These are phyloP conservation scores for Drosophila picticornis DNA, from an alignment of 2,888 invertebrate genomes.

Conservation along the genomic window DNA sequence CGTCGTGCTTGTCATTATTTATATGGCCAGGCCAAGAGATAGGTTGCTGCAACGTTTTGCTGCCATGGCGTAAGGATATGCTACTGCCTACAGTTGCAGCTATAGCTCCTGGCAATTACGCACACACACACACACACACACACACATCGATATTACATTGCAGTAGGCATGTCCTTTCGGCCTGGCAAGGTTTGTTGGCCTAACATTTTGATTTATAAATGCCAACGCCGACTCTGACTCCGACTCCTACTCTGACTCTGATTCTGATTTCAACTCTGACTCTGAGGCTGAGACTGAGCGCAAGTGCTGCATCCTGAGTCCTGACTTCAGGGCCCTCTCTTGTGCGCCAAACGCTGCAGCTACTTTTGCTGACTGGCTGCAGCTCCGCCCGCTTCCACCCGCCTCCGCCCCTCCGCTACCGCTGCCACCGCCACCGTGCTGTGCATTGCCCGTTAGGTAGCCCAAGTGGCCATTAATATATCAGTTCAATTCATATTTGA, in stretches of 20 bases:
- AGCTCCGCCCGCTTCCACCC: not conserved
- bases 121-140: constrained; percentile 37
- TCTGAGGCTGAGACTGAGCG: constrained; percentile 17
- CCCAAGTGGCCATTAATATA: constrained; percentile 83
- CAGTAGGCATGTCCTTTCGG: constrained; percentile 60
- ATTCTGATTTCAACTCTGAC: constrained; percentile 7
- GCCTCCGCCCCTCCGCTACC: not conserved
- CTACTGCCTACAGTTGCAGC: constrained; percentile 46
- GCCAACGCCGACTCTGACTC: constrained; percentile 61
- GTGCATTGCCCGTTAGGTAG: constrained; percentile 33
- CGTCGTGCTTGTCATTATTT: constrained; percentile 83
- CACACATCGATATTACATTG: constrained; percentile 40
- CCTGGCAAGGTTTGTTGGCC: constrained; percentile 76
- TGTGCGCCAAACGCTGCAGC: constrained; percentile 63
- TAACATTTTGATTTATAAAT: constrained; percentile 83
- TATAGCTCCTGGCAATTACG: constrained; percentile 67
- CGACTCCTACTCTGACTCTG: constrained; percentile 10
- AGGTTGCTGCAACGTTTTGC: constrained; percentile 72
- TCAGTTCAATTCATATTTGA: constrained; percentile 84
- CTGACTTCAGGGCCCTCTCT: not conserved
- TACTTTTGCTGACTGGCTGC: constrained; percentile 73
- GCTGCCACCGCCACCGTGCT: not conserved
- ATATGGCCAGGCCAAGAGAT: constrained; percentile 80
- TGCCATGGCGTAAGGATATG: constrained; percentile 42
- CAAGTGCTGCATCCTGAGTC: constrained; percentile 22